Percentiles rank a stretch among this genome's conserved stretches.
These are phyloP conservation scores for Subanguina moxae DNA, from an alignment of 1,140 invertebrate species.

Conservation along the genomic window DNA sequence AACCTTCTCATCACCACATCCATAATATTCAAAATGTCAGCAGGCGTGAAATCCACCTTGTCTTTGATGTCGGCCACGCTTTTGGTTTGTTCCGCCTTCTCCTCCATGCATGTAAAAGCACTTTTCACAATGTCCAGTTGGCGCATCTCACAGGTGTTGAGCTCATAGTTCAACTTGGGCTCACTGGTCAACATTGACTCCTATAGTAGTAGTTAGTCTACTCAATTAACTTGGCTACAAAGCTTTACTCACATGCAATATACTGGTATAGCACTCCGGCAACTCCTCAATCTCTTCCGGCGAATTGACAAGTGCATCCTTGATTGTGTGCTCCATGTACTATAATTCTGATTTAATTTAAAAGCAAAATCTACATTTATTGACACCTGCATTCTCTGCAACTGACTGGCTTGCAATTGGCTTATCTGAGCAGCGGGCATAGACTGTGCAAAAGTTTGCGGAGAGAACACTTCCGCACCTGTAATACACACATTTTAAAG, in stretches of 20 bases:
- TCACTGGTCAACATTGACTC: slow-evolving; percentile 13
- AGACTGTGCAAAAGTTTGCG: too few species aligned
- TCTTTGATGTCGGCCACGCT: not conserved
- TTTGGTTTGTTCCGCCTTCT: slow-evolving; percentile 24
- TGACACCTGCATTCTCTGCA: too few species aligned
- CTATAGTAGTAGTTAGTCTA: too few species aligned
- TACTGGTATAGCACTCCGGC: not conserved
- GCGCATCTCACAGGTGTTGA: slow-evolving; percentile 42
- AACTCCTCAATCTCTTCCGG: slow-evolving; percentile 9
- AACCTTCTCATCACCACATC: slow-evolving; percentile 13
- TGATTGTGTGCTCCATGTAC: slow-evolving; percentile 28
- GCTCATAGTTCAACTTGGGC: slow-evolving; percentile 29
- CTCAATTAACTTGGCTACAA: not conserved
- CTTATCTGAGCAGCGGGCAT: too few species aligned
- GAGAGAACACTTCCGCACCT: too few species aligned
- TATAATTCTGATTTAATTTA: too few species aligned
- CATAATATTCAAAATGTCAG: slow-evolving; percentile 55
- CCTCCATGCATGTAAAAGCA: slow-evolving; percentile 47
- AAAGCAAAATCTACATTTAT: too few species aligned
- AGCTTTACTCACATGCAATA: too few species aligned
- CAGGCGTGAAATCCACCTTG: not conserved
- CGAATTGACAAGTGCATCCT: slow-evolving; percentile 23
- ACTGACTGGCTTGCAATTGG: too few species aligned
- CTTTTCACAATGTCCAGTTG: slow-evolving; percentile 37
- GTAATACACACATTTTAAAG: too few species aligned